Conservation (phyloP, 2,797 vertebrate species). For the Galago senegalensis region DNA sequence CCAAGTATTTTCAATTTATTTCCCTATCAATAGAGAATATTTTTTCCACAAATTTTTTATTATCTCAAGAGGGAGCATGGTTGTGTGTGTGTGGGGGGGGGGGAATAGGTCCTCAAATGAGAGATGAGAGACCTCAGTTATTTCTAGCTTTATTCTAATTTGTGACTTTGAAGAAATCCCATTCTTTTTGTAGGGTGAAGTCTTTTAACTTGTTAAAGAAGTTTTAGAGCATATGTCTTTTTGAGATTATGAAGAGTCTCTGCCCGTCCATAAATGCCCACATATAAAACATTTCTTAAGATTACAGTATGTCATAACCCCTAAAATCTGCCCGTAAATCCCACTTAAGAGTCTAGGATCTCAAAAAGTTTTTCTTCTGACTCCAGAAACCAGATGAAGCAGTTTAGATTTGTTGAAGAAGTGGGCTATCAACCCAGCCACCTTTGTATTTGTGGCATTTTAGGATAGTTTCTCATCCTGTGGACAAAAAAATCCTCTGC, state of each 20-base stretch:
- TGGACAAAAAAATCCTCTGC: neutral
- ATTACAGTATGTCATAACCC: neutral
- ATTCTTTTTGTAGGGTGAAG: neutral
- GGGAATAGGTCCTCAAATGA: neutral
- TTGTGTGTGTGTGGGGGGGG: neutral
- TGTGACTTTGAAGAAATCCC: neutral
- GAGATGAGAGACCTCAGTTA: neutral
- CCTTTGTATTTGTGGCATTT: neutral
- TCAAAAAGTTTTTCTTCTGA: neutral
- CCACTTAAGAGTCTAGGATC: neutral
- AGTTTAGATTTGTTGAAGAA: neutral
- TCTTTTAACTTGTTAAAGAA: neutral
- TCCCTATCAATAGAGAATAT: neutral
- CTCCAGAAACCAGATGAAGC: neutral
- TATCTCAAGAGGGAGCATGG: neutral
- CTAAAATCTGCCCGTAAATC: neutral
- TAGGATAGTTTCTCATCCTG: neutral
- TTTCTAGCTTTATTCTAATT: constrained; percentile 8
- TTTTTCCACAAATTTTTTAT: neutral
- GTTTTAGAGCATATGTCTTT: neutral
- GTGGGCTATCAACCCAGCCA: neutral
- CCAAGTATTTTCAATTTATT: neutral
- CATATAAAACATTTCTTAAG: neutral
- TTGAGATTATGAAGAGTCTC: constrained; percentile 28
- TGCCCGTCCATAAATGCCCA: neutral